Evolutionary conservation across 2,113 vertebrate genomes (phyloP), one percentile per base, ranked within the genome.

Genomic region (Oryzias melastigma): DNA sequence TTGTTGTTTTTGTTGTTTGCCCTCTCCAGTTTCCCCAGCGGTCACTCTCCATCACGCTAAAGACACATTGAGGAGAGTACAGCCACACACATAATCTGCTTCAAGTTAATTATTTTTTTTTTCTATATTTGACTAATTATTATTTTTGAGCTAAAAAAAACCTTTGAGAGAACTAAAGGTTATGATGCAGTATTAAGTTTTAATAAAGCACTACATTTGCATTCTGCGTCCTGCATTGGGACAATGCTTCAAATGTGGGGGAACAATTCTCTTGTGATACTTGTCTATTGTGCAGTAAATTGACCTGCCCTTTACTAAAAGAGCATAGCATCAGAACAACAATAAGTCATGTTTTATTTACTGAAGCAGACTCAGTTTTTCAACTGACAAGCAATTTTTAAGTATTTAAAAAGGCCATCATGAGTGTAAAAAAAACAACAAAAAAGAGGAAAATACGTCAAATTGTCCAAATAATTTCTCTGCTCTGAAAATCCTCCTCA

Each of bases 11-110:
- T 81, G 50, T 81, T 83, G 65, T 75, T 70, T 85, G 66, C 71
- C 62, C 75, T 80, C 79, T 87, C 62, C 84, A 87, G 85, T 87
- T 89, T 87, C 73, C 76, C 80, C 65, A 83, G 71, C 84, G 78
- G 83, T 67, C 82, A 68, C 83, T 82, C 77, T 66, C 65, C 68
- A 82, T 71, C 62, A 75, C 68, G 79, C 62, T 65, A 75, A 70
- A 80, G 66, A 64, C 59, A 67, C 63, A 76, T 57, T 43, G 71
- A 65, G 70, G 61, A 69, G 75, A 80, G 41, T 62, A 62, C 52
- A 46, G 49, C 45, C 63, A 72, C 67, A 71, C 70, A 84, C 65
- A 85, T 54, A 77, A 41, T 72, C 60, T 48, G 69, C 43, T 50
- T 70, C 45, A 57, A 58, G 52, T 84, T 82, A 79, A 85, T 85